These are phyloP conservation scores for Myathropa florea DNA, from an alignment of 2,888 invertebrate genomes.

Conservation along the genomic window DNA sequence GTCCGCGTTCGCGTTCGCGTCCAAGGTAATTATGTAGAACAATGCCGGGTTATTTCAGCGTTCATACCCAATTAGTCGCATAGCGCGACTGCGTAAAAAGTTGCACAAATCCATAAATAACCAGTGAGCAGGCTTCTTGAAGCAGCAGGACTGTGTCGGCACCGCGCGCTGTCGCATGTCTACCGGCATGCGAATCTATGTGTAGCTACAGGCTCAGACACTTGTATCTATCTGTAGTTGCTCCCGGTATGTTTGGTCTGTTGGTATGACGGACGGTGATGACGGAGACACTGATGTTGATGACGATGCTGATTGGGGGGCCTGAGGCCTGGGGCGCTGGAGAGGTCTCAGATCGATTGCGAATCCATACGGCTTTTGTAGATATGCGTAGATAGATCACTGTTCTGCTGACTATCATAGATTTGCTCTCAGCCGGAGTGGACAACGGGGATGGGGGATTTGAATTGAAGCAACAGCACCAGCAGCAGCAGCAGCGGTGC, in stretches of 20 bases:
- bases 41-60: constrained; percentile 74
- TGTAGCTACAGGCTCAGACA: constrained; percentile 72
- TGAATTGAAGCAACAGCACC: constrained; percentile 2
- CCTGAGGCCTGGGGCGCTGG: constrained; percentile 7
- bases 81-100: constrained; percentile 80
- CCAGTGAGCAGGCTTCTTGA: constrained; percentile 72
- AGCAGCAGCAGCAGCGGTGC: constrained; percentile 27
- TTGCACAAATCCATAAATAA: constrained; percentile 80
- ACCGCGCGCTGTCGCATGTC: constrained; percentile 65
- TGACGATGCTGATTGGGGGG: constrained; percentile 23
- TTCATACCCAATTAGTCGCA: constrained; percentile 81
- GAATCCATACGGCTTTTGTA: constrained; percentile 48
- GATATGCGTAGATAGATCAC: constrained; percentile 47
- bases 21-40: constrained; percentile 80
- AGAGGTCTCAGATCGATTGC: constrained; percentile 59
- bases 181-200: constrained; percentile 63
- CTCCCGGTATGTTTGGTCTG: constrained; percentile 57
- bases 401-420: constrained; percentile 47
- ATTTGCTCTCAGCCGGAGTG: constrained; percentile 32
- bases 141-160: constrained; percentile 67
- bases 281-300: constrained; percentile 60
- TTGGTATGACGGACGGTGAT: constrained; percentile 62
- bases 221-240: constrained; percentile 72
- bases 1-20: constrained; percentile 23
- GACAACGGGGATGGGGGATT: background rate